These are phyloP conservation scores for Drosophila virilis DNA, from an alignment of 1,140 invertebrate genomes.

Conservation along the genomic window DNA sequence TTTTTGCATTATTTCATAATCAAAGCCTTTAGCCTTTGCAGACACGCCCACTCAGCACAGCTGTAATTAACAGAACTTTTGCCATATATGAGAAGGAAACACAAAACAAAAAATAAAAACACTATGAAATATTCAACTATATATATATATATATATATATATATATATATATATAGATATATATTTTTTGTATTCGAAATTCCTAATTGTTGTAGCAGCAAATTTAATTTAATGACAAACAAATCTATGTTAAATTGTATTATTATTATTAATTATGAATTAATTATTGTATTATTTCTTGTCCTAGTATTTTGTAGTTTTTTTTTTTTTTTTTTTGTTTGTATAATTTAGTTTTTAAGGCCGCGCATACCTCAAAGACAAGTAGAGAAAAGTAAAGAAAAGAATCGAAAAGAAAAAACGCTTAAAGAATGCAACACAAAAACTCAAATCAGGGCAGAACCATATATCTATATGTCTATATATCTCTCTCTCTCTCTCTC, in stretches of 20 bases:
- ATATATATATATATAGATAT: not conserved
- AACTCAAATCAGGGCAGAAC: conserved; percentile 40
- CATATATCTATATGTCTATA: conserved; percentile 25
- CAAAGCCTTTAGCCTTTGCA: conserved; percentile 68
- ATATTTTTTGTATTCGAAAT: conserved; percentile 40
- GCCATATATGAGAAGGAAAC: conserved; percentile 21
- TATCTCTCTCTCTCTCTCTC: not conserved
- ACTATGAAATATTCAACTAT: not conserved
- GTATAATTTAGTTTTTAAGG: conserved; percentile 46
- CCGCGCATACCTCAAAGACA: conserved; percentile 67
- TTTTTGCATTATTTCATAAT: not conserved
- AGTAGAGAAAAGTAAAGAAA: conserved; percentile 19
- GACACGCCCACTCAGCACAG: conserved; percentile 33
- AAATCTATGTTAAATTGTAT: conserved; percentile 61
- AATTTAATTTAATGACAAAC: conserved; percentile 68
- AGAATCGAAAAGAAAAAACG: conserved; percentile 31
- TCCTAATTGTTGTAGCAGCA: conserved; percentile 81
- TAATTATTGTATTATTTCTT: conserved; percentile 49
- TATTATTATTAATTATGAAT: conserved; percentile 65
- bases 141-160: not conserved
- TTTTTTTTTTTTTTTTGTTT: conserved; percentile 34
- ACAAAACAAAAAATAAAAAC: not conserved
- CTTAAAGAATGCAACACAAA: conserved; percentile 34
- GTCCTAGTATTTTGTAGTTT: conserved; percentile 22
- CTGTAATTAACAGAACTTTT: conserved; percentile 37